A percentile compares a stretch with the other conserved stretches of the same genome.
phyloP scores from a whole-genome alignment of 1,140 invertebrate genomes.

The Galleria mellonella region DNA sequence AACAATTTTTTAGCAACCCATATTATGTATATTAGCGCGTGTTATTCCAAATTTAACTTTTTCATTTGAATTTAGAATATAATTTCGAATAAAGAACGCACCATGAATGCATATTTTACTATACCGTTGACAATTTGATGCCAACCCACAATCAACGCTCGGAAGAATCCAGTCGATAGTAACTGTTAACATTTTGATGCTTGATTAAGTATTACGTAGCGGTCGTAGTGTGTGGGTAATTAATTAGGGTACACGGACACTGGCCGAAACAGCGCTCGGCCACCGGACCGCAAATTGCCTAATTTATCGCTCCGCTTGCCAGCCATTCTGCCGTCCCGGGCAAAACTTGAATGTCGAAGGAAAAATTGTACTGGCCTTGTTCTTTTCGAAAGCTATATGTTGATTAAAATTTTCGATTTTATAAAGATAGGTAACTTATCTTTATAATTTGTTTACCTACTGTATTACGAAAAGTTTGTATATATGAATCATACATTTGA shows the following conservation, averaged over 20 bases:
- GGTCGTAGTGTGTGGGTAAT: constrained; percentile 26
- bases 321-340: constrained; percentile 8
- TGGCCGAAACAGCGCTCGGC: constrained; percentile 11
- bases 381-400: background rate
- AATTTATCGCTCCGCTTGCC: constrained; percentile 33
- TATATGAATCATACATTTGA: no score
- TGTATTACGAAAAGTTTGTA: no score
- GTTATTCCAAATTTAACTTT: no score
- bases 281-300: constrained; percentile 31
- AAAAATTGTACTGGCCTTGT: background rate
- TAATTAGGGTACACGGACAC: constrained; percentile 30
- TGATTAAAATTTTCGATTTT: no score
- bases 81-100: background rate
- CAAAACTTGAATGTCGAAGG: background rate
- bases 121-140: constrained; percentile 5
- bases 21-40: no score
- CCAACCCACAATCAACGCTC: constrained; percentile 13
- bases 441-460: no score
- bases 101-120: background rate
- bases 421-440: no score
- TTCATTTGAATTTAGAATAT: background rate
- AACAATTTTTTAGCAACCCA: no score
- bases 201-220: constrained; percentile 34
- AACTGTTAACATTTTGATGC: constrained; percentile 23
- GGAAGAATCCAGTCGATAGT: constrained; percentile 15